Evolutionary conservation across 53 echinoderm and acorn worm species (phyloP).

Genomic region (Temnopleurus reevesii): DNA sequence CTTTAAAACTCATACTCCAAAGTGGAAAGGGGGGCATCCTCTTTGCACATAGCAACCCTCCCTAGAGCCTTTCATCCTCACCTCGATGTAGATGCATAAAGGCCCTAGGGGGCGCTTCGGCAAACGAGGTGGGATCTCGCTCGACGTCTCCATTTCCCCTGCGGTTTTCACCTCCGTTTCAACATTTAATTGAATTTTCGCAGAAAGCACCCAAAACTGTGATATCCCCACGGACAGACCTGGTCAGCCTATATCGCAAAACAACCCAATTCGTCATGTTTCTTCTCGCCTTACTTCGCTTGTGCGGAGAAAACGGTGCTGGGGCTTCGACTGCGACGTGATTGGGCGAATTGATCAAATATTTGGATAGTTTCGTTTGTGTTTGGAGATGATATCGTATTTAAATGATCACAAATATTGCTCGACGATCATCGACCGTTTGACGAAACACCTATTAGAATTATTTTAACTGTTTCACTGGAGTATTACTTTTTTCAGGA

Average conservation of each 20-base stretch:
- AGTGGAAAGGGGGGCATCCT: constrained; percentile 8
- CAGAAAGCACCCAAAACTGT: not conserved
- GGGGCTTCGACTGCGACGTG: not conserved
- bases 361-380: not conserved
- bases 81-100: not conserved
- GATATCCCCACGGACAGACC: not conserved
- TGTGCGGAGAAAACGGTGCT: not conserved
- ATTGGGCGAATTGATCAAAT: not conserved
- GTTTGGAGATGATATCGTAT: not conserved
- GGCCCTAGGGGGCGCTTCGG: constrained; percentile 1
- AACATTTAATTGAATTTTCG: constrained; percentile 32
- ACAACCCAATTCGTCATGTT: not conserved
- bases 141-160: not conserved
- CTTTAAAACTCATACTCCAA: no score
- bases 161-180: constrained; percentile 12
- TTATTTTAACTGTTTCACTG: no score
- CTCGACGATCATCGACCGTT: not conserved
- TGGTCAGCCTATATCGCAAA: not conserved
- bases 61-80: not conserved
- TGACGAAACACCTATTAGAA: not conserved
- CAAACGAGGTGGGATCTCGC: not conserved
- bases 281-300: not conserved
- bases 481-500: no score
- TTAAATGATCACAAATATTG: not conserved
- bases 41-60: not conserved